These are phyloP conservation scores for Drosophila pachea DNA, from an alignment of 1,140 invertebrate genomes.

Conservation along the genomic window DNA sequence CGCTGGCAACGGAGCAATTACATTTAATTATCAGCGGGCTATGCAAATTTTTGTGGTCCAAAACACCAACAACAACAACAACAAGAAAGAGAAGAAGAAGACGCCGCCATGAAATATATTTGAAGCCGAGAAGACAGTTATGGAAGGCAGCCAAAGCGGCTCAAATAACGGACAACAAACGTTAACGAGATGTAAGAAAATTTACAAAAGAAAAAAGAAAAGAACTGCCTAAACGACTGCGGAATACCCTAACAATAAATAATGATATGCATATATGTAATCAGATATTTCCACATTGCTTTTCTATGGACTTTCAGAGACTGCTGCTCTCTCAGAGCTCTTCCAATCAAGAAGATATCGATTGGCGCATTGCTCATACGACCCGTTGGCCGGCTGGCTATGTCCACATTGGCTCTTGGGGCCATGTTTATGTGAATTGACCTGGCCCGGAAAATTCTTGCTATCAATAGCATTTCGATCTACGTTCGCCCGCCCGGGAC, in stretches of 20 bases:
- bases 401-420: too few species aligned
- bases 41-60: conserved; percentile 44
- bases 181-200: conserved; percentile 6
- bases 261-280: too few species aligned
- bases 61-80: conserved; percentile 29
- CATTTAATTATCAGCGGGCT: conserved; percentile 62
- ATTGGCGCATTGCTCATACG: too few species aligned
- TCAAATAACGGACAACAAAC: conserved; percentile 5
- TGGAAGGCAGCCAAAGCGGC: neutral
- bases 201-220: neutral
- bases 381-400: too few species aligned
- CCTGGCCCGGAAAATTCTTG: too few species aligned
- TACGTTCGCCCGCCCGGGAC: neutral
- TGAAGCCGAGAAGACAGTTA: conserved; percentile 5
- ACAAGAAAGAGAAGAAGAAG: too few species aligned
- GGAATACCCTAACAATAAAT: neutral
- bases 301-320: too few species aligned
- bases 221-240: neutral
- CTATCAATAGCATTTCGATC: too few species aligned
- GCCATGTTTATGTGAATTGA: too few species aligned
- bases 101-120: conserved; percentile 21
- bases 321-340: too few species aligned
- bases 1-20: conserved; percentile 50
- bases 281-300: too few species aligned
- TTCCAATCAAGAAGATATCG: too few species aligned